Percentiles rank a stretch among this genome's conserved stretches.
Conservation (phyloP, 2,888 invertebrate genomes). For the Drosophila peninsularis region DNA sequence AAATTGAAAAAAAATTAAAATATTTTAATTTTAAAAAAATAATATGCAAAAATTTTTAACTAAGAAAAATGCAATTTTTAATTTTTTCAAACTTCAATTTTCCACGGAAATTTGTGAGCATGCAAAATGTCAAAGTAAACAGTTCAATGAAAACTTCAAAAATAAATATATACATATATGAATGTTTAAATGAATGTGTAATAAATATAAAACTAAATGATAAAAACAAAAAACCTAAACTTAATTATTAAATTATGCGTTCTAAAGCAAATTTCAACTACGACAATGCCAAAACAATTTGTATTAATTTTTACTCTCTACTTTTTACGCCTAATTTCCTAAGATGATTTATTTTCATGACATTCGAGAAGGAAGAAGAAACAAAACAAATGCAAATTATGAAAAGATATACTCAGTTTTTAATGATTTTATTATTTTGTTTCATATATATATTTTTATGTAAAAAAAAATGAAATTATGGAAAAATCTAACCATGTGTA, state of each 20-base stretch:
- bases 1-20: background rate
- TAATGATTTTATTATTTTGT: constrained; percentile 22
- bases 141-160: constrained; percentile 4
- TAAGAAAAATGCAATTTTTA: background rate
- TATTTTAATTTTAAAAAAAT: background rate
- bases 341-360: constrained; percentile 22
- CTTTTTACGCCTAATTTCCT: constrained; percentile 7
- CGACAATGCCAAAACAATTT: constrained; percentile 54
- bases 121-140: constrained; percentile 11
- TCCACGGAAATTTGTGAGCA: background rate
- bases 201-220: constrained; percentile 2
- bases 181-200: constrained; percentile 36
- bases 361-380: constrained; percentile 13
- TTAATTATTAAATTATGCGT: constrained; percentile 6
- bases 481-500: constrained; percentile 44
- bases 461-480: constrained; percentile 41
- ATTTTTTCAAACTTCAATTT: constrained; percentile 10
- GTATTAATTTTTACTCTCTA: constrained; percentile 24
- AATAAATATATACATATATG: background rate
- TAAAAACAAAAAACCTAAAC: background rate
- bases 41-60: background rate
- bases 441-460: constrained; percentile 29
- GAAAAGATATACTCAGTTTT: constrained; percentile 40
- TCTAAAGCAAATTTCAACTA: constrained; percentile 16
- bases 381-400: constrained; percentile 24